phyloP scores from a whole-genome alignment of 1,140 invertebrate genomes.

The Drosophila arawakana region DNA sequence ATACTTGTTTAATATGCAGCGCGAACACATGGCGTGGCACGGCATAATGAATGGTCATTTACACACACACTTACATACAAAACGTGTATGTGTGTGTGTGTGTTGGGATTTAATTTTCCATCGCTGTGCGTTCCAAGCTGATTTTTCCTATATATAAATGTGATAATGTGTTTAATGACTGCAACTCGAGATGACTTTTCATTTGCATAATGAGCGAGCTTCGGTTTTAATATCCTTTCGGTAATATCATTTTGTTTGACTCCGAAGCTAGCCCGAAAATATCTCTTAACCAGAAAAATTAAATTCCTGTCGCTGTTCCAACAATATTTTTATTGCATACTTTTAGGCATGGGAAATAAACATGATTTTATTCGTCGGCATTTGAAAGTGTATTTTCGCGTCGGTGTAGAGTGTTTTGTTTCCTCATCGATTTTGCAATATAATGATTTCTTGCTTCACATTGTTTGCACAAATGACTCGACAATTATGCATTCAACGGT shows the following conservation, averaged over 20 bases:
- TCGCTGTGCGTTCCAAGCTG: slow-evolving; percentile 49
- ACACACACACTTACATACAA: slow-evolving; percentile 8
- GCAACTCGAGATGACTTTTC: slow-evolving; percentile 31
- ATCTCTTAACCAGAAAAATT: background rate
- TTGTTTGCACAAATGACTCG: slow-evolving; percentile 21
- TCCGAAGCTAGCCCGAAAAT: background rate
- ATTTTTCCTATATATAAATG: slow-evolving; percentile 32
- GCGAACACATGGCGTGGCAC: slow-evolving; percentile 29
- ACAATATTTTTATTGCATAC: background rate
- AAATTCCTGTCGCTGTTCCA: background rate
- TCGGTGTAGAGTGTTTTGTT: background rate
- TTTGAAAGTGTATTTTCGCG: background rate
- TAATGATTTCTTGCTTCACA: slow-evolving; percentile 15
- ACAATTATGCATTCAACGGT: slow-evolving; percentile 20
- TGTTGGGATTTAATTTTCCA: slow-evolving; percentile 74
- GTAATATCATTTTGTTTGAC: background rate
- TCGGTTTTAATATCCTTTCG: background rate
- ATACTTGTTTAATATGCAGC: slow-evolving; percentile 32
- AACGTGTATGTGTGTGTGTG: slow-evolving; percentile 8
- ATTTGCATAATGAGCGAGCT: slow-evolving; percentile 50
- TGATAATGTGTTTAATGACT: slow-evolving; percentile 44
- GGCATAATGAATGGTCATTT: slow-evolving; percentile 42
- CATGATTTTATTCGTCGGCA: background rate
- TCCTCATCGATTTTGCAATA: background rate
- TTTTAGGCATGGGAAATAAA: background rate